phyloP scores from a whole-genome alignment of 1,140 invertebrate genomes.

The Ladona fulva region DNA sequence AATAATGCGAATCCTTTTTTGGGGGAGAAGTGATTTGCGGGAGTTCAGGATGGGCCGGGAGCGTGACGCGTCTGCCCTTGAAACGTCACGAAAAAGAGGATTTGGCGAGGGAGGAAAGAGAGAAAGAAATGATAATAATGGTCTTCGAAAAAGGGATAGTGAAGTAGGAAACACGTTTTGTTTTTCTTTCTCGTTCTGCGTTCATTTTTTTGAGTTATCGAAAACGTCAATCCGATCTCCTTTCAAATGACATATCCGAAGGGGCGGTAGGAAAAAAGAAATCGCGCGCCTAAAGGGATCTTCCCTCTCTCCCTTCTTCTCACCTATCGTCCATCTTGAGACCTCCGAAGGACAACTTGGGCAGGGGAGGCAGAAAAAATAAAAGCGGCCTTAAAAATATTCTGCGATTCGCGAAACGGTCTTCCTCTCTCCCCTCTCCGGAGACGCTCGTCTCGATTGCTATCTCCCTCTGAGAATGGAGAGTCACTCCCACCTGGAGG shows the following conservation, averaged over 20 bases:
- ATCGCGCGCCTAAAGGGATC: not conserved
- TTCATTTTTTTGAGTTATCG: conserved; percentile 3
- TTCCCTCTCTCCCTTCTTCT: not conserved
- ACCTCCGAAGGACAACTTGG: not conserved
- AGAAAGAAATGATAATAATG: too few relatives aligned
- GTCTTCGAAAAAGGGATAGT: too few relatives aligned
- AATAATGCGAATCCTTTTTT: not conserved
- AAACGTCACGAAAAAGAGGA: not conserved
- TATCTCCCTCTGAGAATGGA: not conserved
- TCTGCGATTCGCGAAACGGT: not conserved
- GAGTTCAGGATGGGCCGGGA: not conserved
- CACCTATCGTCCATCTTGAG: not conserved
- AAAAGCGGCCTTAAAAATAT: conserved; percentile 3
- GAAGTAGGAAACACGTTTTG: too few relatives aligned
- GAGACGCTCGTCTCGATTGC: not conserved
- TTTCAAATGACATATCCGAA: not conserved
- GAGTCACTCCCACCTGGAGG: not conserved
- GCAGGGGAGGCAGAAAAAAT: not conserved
- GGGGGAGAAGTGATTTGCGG: not conserved
- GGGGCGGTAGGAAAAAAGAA: not conserved
- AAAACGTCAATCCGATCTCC: conserved; percentile 4
- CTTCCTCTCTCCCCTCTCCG: not conserved
- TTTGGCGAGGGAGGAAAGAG: not conserved
- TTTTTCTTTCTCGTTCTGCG: not conserved
- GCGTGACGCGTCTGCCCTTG: not conserved